These are phyloP conservation scores for Marronus borbonicus DNA, from an alignment of 2,888 invertebrate species.

Conservation along the genomic window DNA sequence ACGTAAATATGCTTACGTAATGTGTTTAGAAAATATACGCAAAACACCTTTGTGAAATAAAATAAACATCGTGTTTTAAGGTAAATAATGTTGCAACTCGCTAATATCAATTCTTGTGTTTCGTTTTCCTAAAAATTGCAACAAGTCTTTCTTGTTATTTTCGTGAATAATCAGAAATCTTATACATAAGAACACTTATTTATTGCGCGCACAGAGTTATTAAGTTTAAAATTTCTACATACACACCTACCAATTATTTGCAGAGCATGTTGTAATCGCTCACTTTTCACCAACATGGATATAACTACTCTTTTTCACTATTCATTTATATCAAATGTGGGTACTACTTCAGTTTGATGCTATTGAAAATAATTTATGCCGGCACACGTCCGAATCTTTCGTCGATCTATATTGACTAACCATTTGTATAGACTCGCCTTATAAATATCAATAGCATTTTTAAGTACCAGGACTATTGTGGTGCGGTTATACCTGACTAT, in stretches of 20 bases:
- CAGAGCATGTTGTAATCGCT: neutral
- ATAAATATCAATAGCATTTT: constrained; percentile 62
- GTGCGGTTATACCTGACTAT: constrained; percentile 58
- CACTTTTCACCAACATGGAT: neutral
- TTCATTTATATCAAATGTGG: constrained; percentile 44
- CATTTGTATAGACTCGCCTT: constrained; percentile 57
- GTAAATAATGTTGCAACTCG: too few relatives aligned
- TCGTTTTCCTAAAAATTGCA: too few relatives aligned
- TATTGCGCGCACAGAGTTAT: too few relatives aligned
- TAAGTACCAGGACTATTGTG: constrained; percentile 58
- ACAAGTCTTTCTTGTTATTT: too few relatives aligned
- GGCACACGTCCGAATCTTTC: constrained; percentile 62
- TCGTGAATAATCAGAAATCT: too few relatives aligned
- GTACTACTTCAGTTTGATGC: constrained; percentile 56
- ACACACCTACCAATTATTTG: too few relatives aligned
- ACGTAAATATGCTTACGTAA: constrained; percentile 15
- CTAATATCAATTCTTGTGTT: too few relatives aligned
- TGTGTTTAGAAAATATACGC: neutral
- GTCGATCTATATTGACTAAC: constrained; percentile 61
- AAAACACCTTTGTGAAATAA: neutral
- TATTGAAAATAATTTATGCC: constrained; percentile 60
- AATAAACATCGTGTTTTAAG: neutral
- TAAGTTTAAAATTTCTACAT: too few relatives aligned
- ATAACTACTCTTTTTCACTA: constrained; percentile 31
- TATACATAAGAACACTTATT: too few relatives aligned